Evolutionary conservation across 2,888 invertebrate species (phyloP), one percentile per base, ranked within the genome.

Genomic region (Drosophila phalerata): DNA sequence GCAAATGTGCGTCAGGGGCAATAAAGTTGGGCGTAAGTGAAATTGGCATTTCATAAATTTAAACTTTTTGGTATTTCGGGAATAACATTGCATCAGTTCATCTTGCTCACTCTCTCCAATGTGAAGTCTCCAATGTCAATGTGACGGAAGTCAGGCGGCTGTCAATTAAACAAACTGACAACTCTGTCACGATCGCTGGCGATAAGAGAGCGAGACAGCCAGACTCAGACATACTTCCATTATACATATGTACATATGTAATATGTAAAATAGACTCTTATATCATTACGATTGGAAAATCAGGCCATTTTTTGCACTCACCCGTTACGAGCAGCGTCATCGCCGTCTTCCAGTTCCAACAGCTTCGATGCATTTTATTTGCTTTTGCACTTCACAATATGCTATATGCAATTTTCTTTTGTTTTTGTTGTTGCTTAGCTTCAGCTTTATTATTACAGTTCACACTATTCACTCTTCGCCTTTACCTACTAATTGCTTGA

Each of bases 1-100:
- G 88, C 88, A 90, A 91, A 90, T 91, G 90, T 88, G 90, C 89
- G 88, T 86, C 90, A 79, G 76, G 91, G 89, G 91, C 91, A 91
- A 91, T 90, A 91, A 90, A 90, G 89, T 88, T 90, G 85, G 82
- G 76, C 82, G 79, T 88, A 88, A 89, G 86, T 90, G 88, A 90
- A 91, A 90, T 90, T 90, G 90, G 88, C 88, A 86, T 86, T 86
- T 81, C 85, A 86, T 86, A 86, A 86, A 86, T 86, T 87, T 86
- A 48, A 79, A 79, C 82, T 79, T 87, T 81, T 81, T 53, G 53
- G 49, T 45, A 60, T 65, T 56, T 38, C 32, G 47, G 34, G 17
- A 30, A 52, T 56, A 38, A 60, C 47, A 47, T 43, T 32, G 42
- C 42, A 30, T 37, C 51, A 8, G 10, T 17, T 0, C 3, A 28